Base-by-base conservation (phyloP, 1,140 invertebrate genomes). In the Sinella curviseta region DNA sequence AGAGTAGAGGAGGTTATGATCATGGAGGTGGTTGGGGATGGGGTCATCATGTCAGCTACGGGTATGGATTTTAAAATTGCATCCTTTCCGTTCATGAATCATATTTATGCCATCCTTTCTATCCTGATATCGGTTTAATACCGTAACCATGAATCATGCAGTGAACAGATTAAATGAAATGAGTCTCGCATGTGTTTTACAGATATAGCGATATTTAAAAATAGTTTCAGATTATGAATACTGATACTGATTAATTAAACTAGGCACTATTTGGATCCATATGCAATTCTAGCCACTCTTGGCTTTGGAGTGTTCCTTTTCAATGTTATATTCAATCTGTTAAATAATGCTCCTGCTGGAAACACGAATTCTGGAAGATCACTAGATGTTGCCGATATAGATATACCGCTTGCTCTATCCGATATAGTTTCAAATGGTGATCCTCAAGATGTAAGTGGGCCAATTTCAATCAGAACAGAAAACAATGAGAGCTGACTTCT, bases 241-340 rank as follows among this genome's bases (percentile, higher is more conserved):
- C n/a, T n/a, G n/a, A n/a, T n/a, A n/a, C n/a, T n/a, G n/a, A 60
- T 12, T 60, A 4, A 60, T 60, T 60, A 60, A 26, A 17, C 14
- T 77, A 82, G 82, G 80, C 81, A 81, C 78, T 84, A 84, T 76
- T 80, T 85, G 77, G 84, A 85, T 74, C 84, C 84, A 30, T 85
- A 85, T 77, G 84, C 84, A 3, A 84, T 85, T 65, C 78, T 85
- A 74, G 84, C 83, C 26, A 83, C 84, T n/a, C 77, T 85, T 16
- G 84, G 84, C 0, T 84, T 85, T 57, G 84, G 84, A 35, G 82
- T 83, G 26, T 85, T 85, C 73, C 80, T 85, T 24, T 85, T 85
- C 82, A 85, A 84, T 78, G 84, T 85, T 26, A 84, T 85, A 77
- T 85, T 84, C 80, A 84, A 85, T 80, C 78, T 85, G 20, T 80